Evolutionary conservation across 2,113 vertebrate species (phyloP).

Genomic region (Grallaria varia): DNA sequence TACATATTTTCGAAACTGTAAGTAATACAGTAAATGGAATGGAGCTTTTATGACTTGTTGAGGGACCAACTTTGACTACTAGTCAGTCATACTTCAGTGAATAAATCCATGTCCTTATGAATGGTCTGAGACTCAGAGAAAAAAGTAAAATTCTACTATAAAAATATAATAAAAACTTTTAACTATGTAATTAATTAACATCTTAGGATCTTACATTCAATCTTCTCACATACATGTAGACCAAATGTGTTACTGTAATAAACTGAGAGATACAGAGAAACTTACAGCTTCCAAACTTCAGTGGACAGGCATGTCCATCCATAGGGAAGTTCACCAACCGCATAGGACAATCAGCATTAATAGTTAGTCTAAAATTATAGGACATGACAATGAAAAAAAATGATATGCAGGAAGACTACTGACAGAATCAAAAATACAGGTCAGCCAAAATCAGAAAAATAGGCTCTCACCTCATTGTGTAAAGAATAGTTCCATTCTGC

Average conservation of each 20-base stretch:
- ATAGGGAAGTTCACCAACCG: conserved; percentile 95
- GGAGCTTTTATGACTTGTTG: background rate
- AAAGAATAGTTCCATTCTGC: conserved; percentile 97
- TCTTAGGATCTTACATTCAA: background rate
- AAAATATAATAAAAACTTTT: background rate
- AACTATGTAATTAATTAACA: background rate
- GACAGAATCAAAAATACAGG: background rate
- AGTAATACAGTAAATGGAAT: background rate
- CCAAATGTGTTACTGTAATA: background rate
- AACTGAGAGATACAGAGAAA: conserved; percentile 28
- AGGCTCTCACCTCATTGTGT: conserved; percentile 91
- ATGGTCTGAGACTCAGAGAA: background rate
- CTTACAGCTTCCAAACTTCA: conserved; percentile 99
- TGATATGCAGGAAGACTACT: background rate
- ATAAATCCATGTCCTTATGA: background rate
- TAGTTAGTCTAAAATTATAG: conserved; percentile 85
- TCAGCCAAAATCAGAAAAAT: background rate
- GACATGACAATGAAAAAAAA: conserved; percentile 3
- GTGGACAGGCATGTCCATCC: conserved; percentile 95
- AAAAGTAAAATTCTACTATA: background rate
- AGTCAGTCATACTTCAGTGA: background rate
- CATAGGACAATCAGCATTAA: conserved; percentile 97
- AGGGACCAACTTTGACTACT: background rate
- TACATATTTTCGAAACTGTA: background rate
- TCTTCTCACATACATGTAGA: background rate